Conservation (phyloP, 1,140 invertebrate species). For the Macrosteles quadrilineatus region DNA sequence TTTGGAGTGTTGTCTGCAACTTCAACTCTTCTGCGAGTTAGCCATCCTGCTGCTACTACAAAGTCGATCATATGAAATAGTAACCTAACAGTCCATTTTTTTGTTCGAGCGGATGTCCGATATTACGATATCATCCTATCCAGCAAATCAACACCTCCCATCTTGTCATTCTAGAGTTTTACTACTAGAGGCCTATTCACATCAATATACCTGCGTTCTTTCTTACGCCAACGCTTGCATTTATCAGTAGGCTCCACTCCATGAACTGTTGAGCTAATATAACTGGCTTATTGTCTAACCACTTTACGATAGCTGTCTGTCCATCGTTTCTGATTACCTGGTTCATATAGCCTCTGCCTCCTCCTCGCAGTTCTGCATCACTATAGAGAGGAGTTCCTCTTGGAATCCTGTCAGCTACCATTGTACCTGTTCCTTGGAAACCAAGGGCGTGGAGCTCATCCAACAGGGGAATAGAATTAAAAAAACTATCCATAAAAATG, state of each 20-base stretch:
- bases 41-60: conserved; percentile 29
- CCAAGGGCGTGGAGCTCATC: not conserved
- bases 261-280: not conserved
- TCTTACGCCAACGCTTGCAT: not conserved
- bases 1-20: conserved; percentile 9
- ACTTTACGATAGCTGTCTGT: conserved; percentile 1
- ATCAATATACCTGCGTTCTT: not conserved
- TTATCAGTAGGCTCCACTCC: too few species aligned
- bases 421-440: conserved; percentile 16
- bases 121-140: conserved; percentile 32
- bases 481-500: conserved; percentile 24
- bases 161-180: not conserved
- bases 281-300: conserved; percentile 26
- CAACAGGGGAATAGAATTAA: conserved; percentile 2
- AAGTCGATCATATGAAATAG: too few species aligned
- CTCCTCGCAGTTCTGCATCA: not conserved
- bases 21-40: conserved; percentile 24
- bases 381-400: not conserved
- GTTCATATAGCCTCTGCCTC: not conserved
- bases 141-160: not conserved
- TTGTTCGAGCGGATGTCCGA: conserved; percentile 28
- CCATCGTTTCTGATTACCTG: conserved; percentile 10
- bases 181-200: not conserved
- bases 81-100: conserved; percentile 34
- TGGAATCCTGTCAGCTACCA: not conserved